Evolutionary conservation across 2,113 vertebrate genomes (phyloP), one percentile per base, ranked within the genome.

Genomic region (Anolis sagrei): DNA sequence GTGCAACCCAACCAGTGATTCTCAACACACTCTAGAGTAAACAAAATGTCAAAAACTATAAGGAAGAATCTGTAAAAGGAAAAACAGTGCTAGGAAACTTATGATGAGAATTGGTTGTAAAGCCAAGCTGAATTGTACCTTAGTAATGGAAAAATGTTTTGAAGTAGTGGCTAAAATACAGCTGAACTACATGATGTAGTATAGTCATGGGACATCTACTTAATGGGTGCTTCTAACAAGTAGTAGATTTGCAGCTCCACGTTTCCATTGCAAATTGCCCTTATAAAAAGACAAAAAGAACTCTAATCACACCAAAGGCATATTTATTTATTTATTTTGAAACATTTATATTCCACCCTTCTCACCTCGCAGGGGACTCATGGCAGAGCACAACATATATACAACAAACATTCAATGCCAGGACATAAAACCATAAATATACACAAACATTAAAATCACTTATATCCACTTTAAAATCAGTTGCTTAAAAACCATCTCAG

Each of bases 1-100:
- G 95, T 96, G 95, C 96, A 95, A 96, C 95, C 94, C 96, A 97
- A 98, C 98, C 97, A 97, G 97, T 97, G 97, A 97, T 90, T 70
- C 85, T 82, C 93, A 92, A 93, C 91, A 77, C 89, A 86, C 90
- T 93, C 92, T 66, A 91, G 86, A 94, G 92, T 94, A 94, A 95
- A 95, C 95, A 94, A 90, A 90, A 93, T 89, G 89, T 95, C 94
- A 91, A 94, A 89, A 85, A 91, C 89, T 92, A 95, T 95, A 94
- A 95, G 90, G 93, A 94, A 94, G 94, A 94, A 89, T 68, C 90
- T 85, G 86, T 86, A 89, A 91, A 94, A 96, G 93, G 88, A 85
- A 92, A 95, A 96, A 94, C 87, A 94, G 91, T 62, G 76, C 89
- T 88, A 79, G 89, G 81, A 73, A 91, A 7, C 81, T 89, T 91